These are phyloP conservation scores for Phymastichus coffea DNA, from an alignment of 1,140 invertebrate genomes.

Conservation along the genomic window DNA sequence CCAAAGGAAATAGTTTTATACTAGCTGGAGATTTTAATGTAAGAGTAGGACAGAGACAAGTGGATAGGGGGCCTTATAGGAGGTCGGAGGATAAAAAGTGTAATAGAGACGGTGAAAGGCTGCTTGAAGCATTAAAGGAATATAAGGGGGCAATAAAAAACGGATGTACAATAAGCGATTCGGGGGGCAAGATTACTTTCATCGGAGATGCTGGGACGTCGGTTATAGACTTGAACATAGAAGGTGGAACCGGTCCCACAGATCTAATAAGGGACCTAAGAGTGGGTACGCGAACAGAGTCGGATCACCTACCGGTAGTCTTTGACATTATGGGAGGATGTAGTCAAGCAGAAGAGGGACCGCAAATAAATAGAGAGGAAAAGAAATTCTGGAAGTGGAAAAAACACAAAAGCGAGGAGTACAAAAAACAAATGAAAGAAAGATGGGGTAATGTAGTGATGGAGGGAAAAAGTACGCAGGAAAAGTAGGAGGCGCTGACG, in stretches of 20 bases:
- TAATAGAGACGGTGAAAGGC: background rate
- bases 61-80: background rate
- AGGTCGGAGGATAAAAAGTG: background rate
- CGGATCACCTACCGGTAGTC: slow-evolving; percentile 23
- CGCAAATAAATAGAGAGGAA: background rate
- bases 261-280: background rate
- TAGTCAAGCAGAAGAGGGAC: background rate
- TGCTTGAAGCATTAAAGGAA: slow-evolving; percentile 1
- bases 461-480: background rate
- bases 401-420: background rate
- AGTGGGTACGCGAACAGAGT: slow-evolving; percentile 5
- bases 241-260: background rate
- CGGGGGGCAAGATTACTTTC: no score
- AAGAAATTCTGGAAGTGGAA: background rate
- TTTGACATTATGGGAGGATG: background rate
- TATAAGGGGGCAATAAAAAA: slow-evolving; percentile 10
- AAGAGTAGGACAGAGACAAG: slow-evolving; percentile 1
- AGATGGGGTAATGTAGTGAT: no score
- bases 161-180: slow-evolving; percentile 9
- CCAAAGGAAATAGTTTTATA: background rate
- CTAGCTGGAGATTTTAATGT: no score
- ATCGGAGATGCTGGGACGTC: no score
- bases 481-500: no score
- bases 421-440: background rate
- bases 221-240: background rate